Evolutionary conservation across 2,797 vertebrate species (phyloP).

Genomic region (Lates japonicus): DNA sequence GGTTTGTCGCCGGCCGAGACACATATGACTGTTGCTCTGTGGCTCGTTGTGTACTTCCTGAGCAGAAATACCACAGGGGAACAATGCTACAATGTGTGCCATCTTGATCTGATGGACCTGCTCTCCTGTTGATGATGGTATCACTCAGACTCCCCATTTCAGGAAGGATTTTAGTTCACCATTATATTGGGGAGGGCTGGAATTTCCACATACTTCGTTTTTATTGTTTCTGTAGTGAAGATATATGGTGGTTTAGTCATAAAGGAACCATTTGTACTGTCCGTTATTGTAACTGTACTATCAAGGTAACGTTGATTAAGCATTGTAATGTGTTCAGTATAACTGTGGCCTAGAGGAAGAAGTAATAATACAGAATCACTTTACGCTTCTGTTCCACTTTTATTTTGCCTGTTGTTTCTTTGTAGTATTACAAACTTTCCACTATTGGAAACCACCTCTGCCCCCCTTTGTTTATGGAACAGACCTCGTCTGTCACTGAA

Average conservation of each 20-base stretch:
- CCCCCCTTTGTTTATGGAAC: constrained; percentile 75
- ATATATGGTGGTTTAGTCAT: constrained; percentile 18
- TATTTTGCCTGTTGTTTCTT: constrained; percentile 38
- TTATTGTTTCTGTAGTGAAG: constrained; percentile 31
- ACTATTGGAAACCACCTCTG: constrained; percentile 72
- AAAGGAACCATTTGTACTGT: constrained; percentile 38
- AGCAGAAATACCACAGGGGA: constrained; percentile 63
- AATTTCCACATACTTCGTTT: constrained; percentile 42
- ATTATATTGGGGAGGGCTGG: constrained; percentile 8
- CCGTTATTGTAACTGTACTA: constrained; percentile 16
- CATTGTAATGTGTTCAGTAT: neutral
- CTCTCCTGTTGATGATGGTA: constrained; percentile 31
- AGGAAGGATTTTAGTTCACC: constrained; percentile 56
- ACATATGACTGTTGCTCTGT: constrained; percentile 58
- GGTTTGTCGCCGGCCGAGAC: constrained; percentile 31
- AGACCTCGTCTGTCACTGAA: constrained; percentile 76
- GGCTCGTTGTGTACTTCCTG: constrained; percentile 73
- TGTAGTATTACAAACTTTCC: constrained; percentile 60
- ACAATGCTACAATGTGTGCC: constrained; percentile 51
- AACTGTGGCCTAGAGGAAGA: constrained; percentile 12
- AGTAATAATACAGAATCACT: constrained; percentile 22
- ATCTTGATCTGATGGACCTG: constrained; percentile 44
- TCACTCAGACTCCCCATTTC: constrained; percentile 29
- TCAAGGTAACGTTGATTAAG: neutral
- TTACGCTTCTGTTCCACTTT: constrained; percentile 32